A percentile compares a stretch with the other conserved stretches of the same genome.
These are phyloP conservation scores for Coturnix japonica DNA, from an alignment of 2,113 vertebrate genomes.

Conservation along the genomic window DNA sequence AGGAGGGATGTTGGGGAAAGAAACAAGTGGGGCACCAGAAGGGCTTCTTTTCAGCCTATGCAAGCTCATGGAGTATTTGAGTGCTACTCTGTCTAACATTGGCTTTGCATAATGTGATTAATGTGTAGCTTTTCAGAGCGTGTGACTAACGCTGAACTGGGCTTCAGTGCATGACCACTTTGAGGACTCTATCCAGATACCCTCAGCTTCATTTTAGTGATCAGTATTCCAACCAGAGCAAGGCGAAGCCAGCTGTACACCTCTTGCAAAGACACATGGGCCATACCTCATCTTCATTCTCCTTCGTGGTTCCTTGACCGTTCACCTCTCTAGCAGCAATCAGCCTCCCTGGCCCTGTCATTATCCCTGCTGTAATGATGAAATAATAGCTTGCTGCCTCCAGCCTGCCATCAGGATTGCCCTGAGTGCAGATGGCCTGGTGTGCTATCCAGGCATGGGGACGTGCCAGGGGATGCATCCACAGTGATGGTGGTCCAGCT, in stretches of 20 bases:
- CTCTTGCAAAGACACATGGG: not conserved
- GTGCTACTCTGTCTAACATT: not conserved
- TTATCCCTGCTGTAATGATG: constrained; percentile 41
- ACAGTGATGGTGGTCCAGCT: not conserved
- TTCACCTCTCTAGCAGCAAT: constrained; percentile 41
- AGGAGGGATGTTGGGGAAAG: not conserved
- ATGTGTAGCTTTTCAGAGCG: constrained; percentile 18
- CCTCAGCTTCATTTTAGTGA: constrained; percentile 5
- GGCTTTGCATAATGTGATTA: constrained; percentile 47
- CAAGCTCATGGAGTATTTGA: not conserved
- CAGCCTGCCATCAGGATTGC: constrained; percentile 26
- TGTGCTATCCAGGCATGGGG: not conserved
- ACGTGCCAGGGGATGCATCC: not conserved
- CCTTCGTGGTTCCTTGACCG: constrained; percentile 29
- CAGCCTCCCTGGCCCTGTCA: not conserved
- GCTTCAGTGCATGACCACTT: not conserved
- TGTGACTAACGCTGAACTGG: not conserved
- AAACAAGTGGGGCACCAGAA: not conserved
- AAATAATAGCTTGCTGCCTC: constrained; percentile 43
- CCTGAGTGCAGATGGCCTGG: constrained; percentile 45
- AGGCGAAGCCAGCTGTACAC: not conserved
- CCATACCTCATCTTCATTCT: constrained; percentile 6
- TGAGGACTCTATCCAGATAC: not conserved
- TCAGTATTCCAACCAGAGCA: not conserved
- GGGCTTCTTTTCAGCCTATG: not conserved